Evolutionary conservation across 1,140 invertebrate species (phyloP).

Genomic region (Meloidogyne exigua): DNA sequence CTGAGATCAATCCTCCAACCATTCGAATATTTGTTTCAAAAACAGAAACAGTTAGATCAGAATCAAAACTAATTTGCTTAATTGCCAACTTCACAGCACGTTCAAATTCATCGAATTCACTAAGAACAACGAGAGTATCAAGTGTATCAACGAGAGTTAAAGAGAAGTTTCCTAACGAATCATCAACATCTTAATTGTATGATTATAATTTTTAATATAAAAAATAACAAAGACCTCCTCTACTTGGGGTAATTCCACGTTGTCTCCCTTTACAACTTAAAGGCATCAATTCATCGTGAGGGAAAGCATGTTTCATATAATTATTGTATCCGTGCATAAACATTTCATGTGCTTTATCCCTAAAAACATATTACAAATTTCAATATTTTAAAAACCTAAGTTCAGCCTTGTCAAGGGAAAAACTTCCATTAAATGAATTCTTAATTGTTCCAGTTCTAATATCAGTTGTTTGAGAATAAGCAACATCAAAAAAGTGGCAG

Average conservation of each 20-base stretch:
- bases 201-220: background rate
- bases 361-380: conserved; percentile 58
- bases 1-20: conserved; percentile 75
- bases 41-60: conserved; percentile 89
- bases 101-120: conserved; percentile 90
- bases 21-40: conserved; percentile 98
- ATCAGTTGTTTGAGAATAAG: background rate
- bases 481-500: background rate
- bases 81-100: conserved; percentile 82
- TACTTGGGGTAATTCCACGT: conserved; percentile 74
- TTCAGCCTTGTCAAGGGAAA: conserved; percentile 12
- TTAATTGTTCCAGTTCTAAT: background rate
- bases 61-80: conserved; percentile 78
- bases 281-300: conserved; percentile 96
- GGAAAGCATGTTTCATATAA: conserved; percentile 91
- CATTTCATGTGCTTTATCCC: conserved; percentile 84
- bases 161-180: conserved; percentile 79
- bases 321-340: conserved; percentile 95
- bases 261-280: conserved; percentile 88
- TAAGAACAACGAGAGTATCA: conserved; percentile 86
- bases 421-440: background rate
- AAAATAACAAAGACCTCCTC: conserved; percentile 83
- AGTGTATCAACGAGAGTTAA: conserved; percentile 89
- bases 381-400: conserved; percentile 1
- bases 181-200: conserved; percentile 35